Base-by-base conservation (phyloP, 2,888 invertebrate genomes). In the Hemaris fuciformis region DNA sequence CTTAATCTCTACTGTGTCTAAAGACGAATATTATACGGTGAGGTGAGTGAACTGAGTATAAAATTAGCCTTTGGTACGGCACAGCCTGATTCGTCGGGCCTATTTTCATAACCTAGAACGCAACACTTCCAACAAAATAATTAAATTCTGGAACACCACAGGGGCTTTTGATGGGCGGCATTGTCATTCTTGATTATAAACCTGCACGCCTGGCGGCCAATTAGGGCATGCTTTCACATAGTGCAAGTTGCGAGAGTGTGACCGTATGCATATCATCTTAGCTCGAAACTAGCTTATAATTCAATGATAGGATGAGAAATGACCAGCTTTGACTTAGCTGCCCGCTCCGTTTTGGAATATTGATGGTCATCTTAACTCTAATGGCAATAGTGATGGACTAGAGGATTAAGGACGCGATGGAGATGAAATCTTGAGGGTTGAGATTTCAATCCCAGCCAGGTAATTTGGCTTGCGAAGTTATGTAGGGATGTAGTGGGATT, bases 161-260 rank as follows among this genome's bases (percentile, higher is more conserved):
- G 8, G 7, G 48, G 27, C 48, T 53, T 38, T 53, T 53, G 27
- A 53, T 27, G 27, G 48, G 8, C 48, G 18, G 15, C 48, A 53
- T 53, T 53, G 27, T 53, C 48, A 53, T 53, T 53, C 48, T 53
- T 53, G 48, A 53, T 53, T 53, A 53, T 53, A 53, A 27, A 27
- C 27, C 48, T 3, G 27, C 15, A 7, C 27, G 48, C 48, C 48
- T 53, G 27, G 27, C 18, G n/a, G 27, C 48, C 48, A 53, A 53
- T 53, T 53, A 53, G 48, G 48, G 15, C 27, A 18, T 53, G 48
- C 48, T 27, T 53, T 53, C 18, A 27, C 48, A 27, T 53, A 27
- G 48, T 27, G 3, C 25, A 53, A 53, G 15, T 27, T 27, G 43
- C 8, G 38, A n/a, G 38, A 10, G 10, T 23, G 45, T 27, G 64